phyloP scores from a whole-genome alignment of 2,797 vertebrate genomes.

The Amniataba percoides region DNA sequence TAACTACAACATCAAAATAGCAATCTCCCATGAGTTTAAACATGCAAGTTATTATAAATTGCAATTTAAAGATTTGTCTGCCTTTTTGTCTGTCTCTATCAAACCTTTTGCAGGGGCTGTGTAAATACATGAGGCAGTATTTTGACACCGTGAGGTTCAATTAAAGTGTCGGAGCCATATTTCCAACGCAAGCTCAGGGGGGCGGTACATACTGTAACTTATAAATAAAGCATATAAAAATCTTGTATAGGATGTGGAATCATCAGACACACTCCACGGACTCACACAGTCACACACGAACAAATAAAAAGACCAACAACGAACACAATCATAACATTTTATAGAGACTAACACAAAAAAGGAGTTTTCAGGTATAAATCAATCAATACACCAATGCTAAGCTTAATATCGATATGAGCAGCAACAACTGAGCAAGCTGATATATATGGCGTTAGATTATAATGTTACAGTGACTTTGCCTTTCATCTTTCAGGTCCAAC shows the following conservation, averaged over 20 bases:
- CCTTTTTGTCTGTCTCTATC: no score
- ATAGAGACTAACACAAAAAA: accelerated
- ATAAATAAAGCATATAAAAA: not conserved
- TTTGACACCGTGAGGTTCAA: no score
- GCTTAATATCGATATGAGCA: not conserved
- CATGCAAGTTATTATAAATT: no score
- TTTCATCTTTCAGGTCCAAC: not conserved
- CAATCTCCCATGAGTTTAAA: no score
- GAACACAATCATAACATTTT: not conserved
- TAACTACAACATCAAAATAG: no score
- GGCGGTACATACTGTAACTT: not conserved
- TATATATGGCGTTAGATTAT: not conserved
- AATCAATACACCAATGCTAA: no score
- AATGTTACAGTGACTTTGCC: not conserved
- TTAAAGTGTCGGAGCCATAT: no score
- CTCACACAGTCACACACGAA: not conserved
- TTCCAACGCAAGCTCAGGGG: no score
- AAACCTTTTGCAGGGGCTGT: no score
- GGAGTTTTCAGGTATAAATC: not conserved
- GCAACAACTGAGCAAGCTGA: not conserved
- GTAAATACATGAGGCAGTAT: no score
- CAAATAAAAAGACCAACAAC: not conserved
- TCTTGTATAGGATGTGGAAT: not conserved
- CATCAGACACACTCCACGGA: not conserved
- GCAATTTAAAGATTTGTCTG: no score